These are phyloP conservation scores for Procambarus virginalis DNA, from an alignment of 1,140 invertebrate genomes.

Conservation along the genomic window DNA sequence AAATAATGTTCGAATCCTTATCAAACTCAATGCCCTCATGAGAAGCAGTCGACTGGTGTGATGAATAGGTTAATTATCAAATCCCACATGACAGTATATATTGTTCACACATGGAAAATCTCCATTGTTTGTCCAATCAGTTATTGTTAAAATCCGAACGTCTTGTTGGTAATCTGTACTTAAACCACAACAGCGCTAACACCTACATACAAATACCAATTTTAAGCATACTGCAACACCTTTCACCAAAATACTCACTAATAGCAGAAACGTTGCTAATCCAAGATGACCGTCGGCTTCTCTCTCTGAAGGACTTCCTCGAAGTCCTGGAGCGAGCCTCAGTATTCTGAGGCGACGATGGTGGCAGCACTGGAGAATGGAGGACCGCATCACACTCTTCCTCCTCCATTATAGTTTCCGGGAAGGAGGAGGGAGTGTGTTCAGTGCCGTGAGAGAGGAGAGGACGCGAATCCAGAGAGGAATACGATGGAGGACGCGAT, in stretches of 20 bases:
- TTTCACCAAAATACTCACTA: conserved; percentile 32
- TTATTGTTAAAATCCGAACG: too few relatives aligned
- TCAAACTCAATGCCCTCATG: too few relatives aligned
- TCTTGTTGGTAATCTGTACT: too few relatives aligned
- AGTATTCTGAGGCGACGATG: background rate
- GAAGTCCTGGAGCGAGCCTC: conserved; percentile 19
- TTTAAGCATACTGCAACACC: too few relatives aligned
- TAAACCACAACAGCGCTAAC: too few relatives aligned
- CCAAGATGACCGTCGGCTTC: conserved; percentile 28
- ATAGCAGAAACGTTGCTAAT: conserved; percentile 46
- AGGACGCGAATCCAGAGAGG: conserved; percentile 24
- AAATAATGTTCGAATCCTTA: too few relatives aligned
- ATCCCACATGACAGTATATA: too few relatives aligned
- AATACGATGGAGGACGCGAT: conserved; percentile 44
- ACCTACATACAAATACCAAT: too few relatives aligned
- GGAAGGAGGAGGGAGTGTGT: conserved; percentile 2
- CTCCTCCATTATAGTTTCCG: conserved; percentile 52
- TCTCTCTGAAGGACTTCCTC: conserved; percentile 44
- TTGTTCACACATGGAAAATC: too few relatives aligned
- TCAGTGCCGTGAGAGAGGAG: conserved; percentile 4
- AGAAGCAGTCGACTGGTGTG: too few relatives aligned
- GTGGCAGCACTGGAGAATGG: conserved; percentile 30
- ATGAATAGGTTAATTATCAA: too few relatives aligned
- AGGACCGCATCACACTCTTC: conserved; percentile 55
- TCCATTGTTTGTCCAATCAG: too few relatives aligned